A percentile compares a stretch with the other conserved stretches of the same genome.
Evolutionary conservation across 1,140 invertebrate genomes (phyloP).

Genomic region (Drosophila ogumai): DNA sequence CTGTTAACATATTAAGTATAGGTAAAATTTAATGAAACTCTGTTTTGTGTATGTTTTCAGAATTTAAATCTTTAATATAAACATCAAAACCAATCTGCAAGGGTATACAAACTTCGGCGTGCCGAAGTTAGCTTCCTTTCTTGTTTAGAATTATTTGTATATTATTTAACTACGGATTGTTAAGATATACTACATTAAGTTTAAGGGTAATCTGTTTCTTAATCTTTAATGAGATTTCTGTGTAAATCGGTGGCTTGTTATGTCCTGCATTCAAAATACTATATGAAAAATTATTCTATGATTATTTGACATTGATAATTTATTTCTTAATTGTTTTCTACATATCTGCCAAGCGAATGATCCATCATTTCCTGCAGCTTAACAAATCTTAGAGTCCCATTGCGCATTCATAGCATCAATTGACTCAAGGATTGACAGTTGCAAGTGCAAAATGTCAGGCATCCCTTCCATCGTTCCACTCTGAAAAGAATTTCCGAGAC

Average conservation of each 20-base stretch:
- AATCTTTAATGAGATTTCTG: no score
- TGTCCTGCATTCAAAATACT: not conserved
- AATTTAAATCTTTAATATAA: no score
- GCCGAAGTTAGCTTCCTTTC: no score
- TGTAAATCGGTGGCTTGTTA: not conserved
- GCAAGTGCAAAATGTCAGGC: conserved; percentile 45
- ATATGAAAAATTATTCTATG: not conserved
- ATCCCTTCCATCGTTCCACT: conserved; percentile 15
- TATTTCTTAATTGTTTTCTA: conserved; percentile 4
- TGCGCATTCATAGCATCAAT: not conserved
- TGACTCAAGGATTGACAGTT: conserved; percentile 51
- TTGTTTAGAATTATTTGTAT: not conserved
- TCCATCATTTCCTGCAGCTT: conserved; percentile 18
- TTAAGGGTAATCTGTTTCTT: not conserved
- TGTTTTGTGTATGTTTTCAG: no score
- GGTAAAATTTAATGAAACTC: no score
- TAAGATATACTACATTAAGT: not conserved
- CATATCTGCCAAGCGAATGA: conserved; percentile 1
- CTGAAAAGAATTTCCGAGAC: conserved; percentile 1
- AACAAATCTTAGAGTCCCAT: conserved; percentile 7
- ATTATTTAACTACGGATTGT: not conserved
- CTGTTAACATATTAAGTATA: no score
- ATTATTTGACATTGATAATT: not conserved
- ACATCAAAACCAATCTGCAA: no score
- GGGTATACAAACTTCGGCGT: no score